phyloP scores from a whole-genome alignment of 2,113 vertebrate genomes.

The Mesocricetus auratus region DNA sequence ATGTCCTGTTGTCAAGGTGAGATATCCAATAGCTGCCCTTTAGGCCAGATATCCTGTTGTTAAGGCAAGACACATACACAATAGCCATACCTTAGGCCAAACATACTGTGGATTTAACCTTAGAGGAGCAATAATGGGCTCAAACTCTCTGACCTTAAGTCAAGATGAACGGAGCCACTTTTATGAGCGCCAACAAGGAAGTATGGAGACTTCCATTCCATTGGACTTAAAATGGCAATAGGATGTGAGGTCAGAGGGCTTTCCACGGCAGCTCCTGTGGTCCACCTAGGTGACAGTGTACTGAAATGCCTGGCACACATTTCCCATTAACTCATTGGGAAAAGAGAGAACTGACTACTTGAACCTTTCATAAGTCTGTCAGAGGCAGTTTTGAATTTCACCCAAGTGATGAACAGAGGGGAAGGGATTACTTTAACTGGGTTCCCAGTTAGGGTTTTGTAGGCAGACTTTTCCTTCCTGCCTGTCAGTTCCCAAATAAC shows the following conservation, averaged over 20 bases:
- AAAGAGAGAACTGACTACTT: background rate
- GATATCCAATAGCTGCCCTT: no score
- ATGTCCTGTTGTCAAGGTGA: no score
- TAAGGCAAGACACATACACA: no score
- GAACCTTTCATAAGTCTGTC: background rate
- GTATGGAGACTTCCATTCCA: background rate
- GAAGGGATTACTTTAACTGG: background rate
- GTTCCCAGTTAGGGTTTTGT: background rate
- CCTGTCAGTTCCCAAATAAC: no score
- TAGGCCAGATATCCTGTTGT: no score
- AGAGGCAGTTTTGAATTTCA: background rate
- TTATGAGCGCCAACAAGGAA: background rate
- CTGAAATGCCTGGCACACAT: background rate
- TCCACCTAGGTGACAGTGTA: background rate
- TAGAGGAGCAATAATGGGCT: no score
- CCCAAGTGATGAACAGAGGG: background rate
- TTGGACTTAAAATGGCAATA: background rate
- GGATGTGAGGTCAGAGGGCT: constrained; percentile 22
- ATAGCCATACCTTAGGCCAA: no score
- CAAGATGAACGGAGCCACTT: no score
- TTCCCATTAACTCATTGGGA: background rate
- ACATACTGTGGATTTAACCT: no score
- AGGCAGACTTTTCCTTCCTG: no score
- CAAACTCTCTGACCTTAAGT: no score
- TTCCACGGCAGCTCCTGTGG: background rate